Conservation (phyloP, 2,888 invertebrate genomes). For the Deroplatys truncata region DNA sequence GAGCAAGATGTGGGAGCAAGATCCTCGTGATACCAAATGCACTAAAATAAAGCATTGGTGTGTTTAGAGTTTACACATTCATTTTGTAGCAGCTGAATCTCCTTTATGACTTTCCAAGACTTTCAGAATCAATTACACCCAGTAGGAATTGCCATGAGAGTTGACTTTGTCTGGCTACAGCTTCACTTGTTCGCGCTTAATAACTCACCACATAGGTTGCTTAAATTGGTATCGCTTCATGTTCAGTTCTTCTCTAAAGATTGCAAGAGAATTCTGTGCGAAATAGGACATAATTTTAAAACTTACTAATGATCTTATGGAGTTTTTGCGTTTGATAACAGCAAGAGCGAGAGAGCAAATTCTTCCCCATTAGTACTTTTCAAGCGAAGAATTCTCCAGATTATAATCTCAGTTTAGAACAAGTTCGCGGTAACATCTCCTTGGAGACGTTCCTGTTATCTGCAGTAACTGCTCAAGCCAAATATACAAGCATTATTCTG, state of each 20-base stretch:
- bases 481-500: not conserved
- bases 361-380: not conserved
- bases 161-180: no score
- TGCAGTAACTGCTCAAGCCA: not conserved
- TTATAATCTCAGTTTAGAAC: not conserved
- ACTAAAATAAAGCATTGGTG: no score
- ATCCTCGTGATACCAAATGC: no score
- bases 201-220: no score
- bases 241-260: not conserved
- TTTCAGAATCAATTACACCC: no score
- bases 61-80: no score
- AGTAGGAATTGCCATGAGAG: no score
- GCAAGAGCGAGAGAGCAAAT: not conserved
- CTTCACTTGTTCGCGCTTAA: no score
- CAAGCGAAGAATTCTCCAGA: not conserved
- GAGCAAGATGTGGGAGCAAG: no score
- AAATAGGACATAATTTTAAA: not conserved
- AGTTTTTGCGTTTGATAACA: not conserved
- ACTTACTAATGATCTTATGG: not conserved
- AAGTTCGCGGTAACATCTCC: not conserved
- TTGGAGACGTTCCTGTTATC: not conserved
- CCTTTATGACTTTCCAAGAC: no score
- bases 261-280: not conserved
- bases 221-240: not conserved
- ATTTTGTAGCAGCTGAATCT: no score